Evolutionary conservation across 2,113 vertebrate species (phyloP).

Genomic region (Plecotus auritus): DNA sequence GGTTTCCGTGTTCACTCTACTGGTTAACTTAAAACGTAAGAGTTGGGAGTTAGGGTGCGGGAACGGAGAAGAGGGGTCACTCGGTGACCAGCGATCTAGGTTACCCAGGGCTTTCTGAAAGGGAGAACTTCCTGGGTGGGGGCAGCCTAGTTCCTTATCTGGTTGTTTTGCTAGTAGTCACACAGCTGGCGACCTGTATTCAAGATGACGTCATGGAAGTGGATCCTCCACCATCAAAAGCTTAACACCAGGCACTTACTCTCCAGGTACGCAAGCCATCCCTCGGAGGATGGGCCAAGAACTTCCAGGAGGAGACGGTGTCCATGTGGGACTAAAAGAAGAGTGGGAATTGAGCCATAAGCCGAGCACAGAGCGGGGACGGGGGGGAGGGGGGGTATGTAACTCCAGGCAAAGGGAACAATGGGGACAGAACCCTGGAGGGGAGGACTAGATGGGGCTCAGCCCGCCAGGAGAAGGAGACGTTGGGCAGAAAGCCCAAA

Average conservation of each 20-base stretch:
- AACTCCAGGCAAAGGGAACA: neutral
- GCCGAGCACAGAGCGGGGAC: fast-evolving
- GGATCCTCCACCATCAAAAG: neutral
- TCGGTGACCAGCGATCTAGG: neutral
- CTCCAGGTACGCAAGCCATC: neutral
- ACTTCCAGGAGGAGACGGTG: neutral
- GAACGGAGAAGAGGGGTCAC: neutral
- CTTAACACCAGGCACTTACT: neutral
- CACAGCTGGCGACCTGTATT: neutral
- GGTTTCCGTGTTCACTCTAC: neutral
- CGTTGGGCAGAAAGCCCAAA: neutral
- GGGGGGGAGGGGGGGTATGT: too few species aligned
- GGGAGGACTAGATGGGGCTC: neutral
- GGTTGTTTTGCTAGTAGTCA: neutral
- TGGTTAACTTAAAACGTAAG: neutral
- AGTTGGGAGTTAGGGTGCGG: neutral
- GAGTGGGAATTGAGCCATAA: neutral
- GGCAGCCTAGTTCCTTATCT: neutral
- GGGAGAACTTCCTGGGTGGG: neutral
- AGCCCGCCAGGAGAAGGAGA: neutral
- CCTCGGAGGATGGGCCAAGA: too few species aligned
- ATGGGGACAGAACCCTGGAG: neutral
- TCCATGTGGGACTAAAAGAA: neutral
- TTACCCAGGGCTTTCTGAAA: neutral
- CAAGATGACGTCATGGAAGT: neutral